phyloP scores from a whole-genome alignment of 2,888 invertebrate species.

The Sylvicola fuscatus region DNA sequence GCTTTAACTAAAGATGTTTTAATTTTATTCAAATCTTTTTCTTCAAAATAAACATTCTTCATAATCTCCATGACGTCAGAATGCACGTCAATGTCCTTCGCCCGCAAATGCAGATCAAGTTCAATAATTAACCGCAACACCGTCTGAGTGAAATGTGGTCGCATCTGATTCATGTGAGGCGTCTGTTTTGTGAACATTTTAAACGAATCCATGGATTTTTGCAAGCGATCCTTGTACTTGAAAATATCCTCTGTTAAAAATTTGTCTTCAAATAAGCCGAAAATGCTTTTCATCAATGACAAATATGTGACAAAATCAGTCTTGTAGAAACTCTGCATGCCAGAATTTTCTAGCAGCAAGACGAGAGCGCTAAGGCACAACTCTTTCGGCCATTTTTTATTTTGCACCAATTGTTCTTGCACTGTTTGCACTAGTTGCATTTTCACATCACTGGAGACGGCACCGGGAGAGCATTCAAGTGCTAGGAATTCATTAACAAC shows the following conservation, averaged over 20 bases:
- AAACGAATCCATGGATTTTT: not conserved
- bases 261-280: not conserved
- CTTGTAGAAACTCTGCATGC: slow-evolving; percentile 5
- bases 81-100: not conserved
- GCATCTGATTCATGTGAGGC: slow-evolving; percentile 2
- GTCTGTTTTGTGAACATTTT: slow-evolving; percentile 3
- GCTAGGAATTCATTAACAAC: slow-evolving; percentile 11
- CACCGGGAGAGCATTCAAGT: slow-evolving; percentile 12
- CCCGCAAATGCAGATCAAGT: not conserved
- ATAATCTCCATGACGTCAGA: slow-evolving; percentile 1
- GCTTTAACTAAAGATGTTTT: not conserved
- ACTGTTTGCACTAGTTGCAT: slow-evolving; percentile 1
- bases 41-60: slow-evolving; percentile 3
- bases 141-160: not conserved
- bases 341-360: not conserved
- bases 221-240: not conserved
- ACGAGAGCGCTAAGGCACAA: not conserved
- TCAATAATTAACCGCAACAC: slow-evolving; percentile 1
- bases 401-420: not conserved
- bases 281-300: not conserved
- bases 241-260: too few species aligned
- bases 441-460: slow-evolving; percentile 1
- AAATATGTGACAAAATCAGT: slow-evolving; percentile 1
- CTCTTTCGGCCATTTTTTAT: not conserved
- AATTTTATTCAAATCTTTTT: slow-evolving; percentile 1